Evolutionary conservation across 2,113 vertebrate genomes (phyloP).

Genomic region (Anthoscopus minutus): DNA sequence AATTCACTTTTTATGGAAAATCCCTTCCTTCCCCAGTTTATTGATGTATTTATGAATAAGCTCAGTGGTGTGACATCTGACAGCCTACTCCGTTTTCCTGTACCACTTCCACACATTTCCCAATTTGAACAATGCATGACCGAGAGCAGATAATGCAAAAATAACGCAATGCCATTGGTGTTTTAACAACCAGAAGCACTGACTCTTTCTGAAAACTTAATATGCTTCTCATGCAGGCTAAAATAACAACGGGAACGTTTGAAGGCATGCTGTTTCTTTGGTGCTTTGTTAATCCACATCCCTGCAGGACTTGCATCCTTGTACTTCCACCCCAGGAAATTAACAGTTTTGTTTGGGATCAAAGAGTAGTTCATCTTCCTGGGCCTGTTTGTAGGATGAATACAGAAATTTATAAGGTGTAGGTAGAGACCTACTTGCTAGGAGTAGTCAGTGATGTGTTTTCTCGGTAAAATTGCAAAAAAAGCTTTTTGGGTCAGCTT

Average conservation of each 20-base stretch:
- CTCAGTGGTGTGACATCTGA: background rate
- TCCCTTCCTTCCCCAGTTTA: background rate
- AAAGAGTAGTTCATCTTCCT: background rate
- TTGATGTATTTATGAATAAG: background rate
- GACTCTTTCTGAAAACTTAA: background rate
- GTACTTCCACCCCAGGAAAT: background rate
- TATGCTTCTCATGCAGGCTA: background rate
- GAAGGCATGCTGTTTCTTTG: background rate
- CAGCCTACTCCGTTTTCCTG: background rate
- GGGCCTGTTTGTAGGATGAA: background rate
- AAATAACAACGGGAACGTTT: background rate
- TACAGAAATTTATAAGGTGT: background rate
- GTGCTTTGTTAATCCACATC: background rate
- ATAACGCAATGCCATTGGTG: background rate
- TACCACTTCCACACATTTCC: background rate
- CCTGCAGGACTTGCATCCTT: background rate
- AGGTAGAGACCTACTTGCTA: background rate
- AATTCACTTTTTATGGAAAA: conserved; percentile 47
- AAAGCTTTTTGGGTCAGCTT: background rate
- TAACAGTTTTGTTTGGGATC: background rate
- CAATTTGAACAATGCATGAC: background rate
- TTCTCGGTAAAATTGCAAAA: background rate
- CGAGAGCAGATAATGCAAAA: background rate
- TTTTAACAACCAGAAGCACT: background rate
- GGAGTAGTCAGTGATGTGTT: background rate